Conservation (phyloP, 2,888 invertebrate genomes). For the Drosophila setosimentum region DNA sequence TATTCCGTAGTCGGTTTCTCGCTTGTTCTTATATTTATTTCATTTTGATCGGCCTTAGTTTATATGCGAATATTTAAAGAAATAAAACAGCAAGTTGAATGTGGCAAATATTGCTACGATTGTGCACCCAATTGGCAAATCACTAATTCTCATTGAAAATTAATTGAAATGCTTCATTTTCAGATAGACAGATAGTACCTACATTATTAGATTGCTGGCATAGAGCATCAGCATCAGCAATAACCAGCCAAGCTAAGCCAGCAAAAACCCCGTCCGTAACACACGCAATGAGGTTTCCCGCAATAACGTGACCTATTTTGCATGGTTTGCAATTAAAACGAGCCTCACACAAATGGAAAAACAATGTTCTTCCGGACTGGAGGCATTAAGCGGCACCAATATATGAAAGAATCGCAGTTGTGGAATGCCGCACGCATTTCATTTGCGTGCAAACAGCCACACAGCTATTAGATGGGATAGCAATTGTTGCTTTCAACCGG, state of each 20-base stretch:
- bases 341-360: slow-evolving; percentile 70
- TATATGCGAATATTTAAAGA: neutral
- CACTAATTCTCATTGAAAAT: neutral
- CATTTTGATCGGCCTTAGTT: no score
- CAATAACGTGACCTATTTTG: slow-evolving; percentile 48
- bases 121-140: neutral
- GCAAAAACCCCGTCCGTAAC: neutral
- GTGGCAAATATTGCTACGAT: neutral
- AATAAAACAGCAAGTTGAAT: neutral
- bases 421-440: slow-evolving; percentile 63
- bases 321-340: slow-evolving; percentile 64
- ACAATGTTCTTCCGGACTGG: slow-evolving; percentile 60
- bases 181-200: neutral
- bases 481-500: neutral
- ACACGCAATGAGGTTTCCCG: slow-evolving; percentile 8
- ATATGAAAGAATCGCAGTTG: slow-evolving; percentile 24
- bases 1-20: neutral
- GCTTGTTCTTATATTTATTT: neutral
- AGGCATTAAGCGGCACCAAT: slow-evolving; percentile 47
- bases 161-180: neutral
- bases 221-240: slow-evolving; percentile 16
- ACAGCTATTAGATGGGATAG: neutral
- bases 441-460: slow-evolving; percentile 43
- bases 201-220: slow-evolving; percentile 39
- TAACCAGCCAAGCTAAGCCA: slow-evolving; percentile 4